Evolutionary conservation across 2,888 invertebrate species (phyloP), one percentile per base, ranked within the genome.

Genomic region (Elgonia sp.): DNA sequence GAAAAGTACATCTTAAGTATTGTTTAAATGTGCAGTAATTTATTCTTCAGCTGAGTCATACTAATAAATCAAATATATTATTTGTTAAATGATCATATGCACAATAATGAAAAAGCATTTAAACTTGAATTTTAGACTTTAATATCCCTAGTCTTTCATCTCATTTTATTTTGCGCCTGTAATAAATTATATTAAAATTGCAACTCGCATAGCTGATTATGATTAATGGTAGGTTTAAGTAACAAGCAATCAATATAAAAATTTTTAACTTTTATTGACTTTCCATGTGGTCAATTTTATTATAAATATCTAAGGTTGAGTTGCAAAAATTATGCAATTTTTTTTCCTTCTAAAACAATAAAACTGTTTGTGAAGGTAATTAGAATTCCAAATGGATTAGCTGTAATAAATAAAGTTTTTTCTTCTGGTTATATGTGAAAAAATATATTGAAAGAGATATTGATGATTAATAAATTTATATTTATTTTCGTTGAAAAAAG

Each of bases 31-130:
- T 20, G 53, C 14, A 39, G 55, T 55, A 77, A 53, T 65, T 53
- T 65, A 55, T 65, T 53, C 53, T 50, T 55, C 18, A 12, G 21
- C 65, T 65, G 37, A 67, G 53, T 77, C 77, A 77, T 40, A 67
- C 39, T 21, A 77, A 77, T 77, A 77, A 77, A 77, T 77, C 77
- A 77, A 77, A 65, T 50, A 40, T 76, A 60, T 63, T 76, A 63
- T 65, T 77, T 65, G 20, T 77, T 65, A 76, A 76, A 53, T 16
- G 63, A 76, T 63, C 29, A 16, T 6, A 29, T 9, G 18, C 20
- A 29, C 21, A 16, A 60, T 60, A 73, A 73, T 16, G 46, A 57
- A 73, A 60, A 50, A 21, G 29, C 55, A 14, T 18, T 42, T 63
- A 55, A 72, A 55, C 12, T 55, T 72, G 29, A 39, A 39, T 72